Base-by-base conservation (phyloP, 2,113 vertebrate genomes). In the Lynx canadensis region DNA sequence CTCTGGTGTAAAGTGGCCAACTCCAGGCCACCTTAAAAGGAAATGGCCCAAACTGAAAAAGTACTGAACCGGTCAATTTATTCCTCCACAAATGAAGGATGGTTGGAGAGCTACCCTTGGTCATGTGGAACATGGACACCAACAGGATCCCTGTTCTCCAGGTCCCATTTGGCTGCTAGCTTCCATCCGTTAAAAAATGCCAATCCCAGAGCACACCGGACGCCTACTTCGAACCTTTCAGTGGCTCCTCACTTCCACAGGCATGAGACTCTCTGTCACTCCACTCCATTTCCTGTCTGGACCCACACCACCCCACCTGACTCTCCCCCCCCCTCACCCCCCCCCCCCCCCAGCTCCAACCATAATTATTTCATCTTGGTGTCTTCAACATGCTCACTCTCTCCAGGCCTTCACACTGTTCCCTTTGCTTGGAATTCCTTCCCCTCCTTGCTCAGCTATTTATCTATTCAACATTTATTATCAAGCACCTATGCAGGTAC, bases 181-280 rank as follows among this genome's bases (percentile, higher is more conserved):
- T 94, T 94, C 86, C 38, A 4, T 82, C 69, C 73, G 71, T 21
- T 83, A 83, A 73, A 95, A 89, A 82, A 31, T 65, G 57, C n/a
- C 84, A 69, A 57, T 29, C 41, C 78, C 60, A 65, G 4, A 23
- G 36, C 76, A 88, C 33, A 57, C 0, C 21, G 33, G 52, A n/a
- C 11, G 4, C 63, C 86, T 23, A 36, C 86, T 87, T 79, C 23
- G 0, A 7, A 68, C 18, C 88, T 31, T 50, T 41, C 83, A 25
- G 6, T 19, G 68, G 16, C 41, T 89, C 36, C 45, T 48, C 38
- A 3, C 57, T 33, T 60, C 55, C 33, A 29, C 36, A 33, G 29
- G 33, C 52, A 25, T 14, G 4, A 60, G n/a, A 33, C 7, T 48
- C 27, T n/a, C 38, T 57, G 83, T 60, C 78, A 86, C 76, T 29